A percentile compares a stretch with the other conserved stretches of the same genome.
Evolutionary conservation across 37 sponge, comb jelly and placozoan species (phyloP).

Genomic region (Ianthella basta): DNA sequence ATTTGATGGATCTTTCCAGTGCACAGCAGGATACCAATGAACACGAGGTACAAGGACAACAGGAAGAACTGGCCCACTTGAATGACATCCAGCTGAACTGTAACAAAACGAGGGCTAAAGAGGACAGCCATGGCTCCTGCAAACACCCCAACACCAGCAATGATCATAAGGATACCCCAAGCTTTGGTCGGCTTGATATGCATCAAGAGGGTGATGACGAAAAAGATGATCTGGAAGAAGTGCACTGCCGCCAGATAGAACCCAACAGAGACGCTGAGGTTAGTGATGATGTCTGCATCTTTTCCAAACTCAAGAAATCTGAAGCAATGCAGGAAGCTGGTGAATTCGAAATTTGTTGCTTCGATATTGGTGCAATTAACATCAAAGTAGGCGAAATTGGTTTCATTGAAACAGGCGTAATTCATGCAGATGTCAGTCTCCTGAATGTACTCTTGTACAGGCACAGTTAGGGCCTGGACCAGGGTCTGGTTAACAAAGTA

Average conservation of each 20-base stretch:
- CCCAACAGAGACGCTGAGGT: conserved; percentile 47
- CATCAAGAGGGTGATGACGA: conserved; percentile 27
- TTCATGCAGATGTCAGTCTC: background rate
- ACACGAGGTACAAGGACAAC: background rate
- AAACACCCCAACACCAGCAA: background rate
- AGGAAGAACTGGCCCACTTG: conserved; percentile 35
- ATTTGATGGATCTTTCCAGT: conserved; percentile 6
- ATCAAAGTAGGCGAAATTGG: conserved; percentile 9
- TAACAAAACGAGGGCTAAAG: conserved; percentile 2
- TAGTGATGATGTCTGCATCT: conserved; percentile 43
- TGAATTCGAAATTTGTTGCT: background rate
- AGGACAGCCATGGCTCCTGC: conserved; percentile 24
- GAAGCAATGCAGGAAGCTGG: conserved; percentile 46
- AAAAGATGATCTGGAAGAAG: conserved; percentile 48
- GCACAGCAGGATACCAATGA: conserved; percentile 10
- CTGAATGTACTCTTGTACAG: background rate
- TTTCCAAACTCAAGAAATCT: conserved; percentile 53
- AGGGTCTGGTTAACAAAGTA: conserved; percentile 50
- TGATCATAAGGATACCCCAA: conserved; percentile 53
- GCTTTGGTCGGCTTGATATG: conserved; percentile 32
- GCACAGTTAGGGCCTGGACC: background rate
- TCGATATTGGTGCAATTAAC: background rate
- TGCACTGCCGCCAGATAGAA: conserved; percentile 48
- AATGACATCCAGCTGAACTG: conserved; percentile 27
- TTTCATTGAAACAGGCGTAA: conserved; percentile 40